Base-by-base conservation (phyloP, 1,140 invertebrate species). In the Lepeophtheirus salmonis region DNA sequence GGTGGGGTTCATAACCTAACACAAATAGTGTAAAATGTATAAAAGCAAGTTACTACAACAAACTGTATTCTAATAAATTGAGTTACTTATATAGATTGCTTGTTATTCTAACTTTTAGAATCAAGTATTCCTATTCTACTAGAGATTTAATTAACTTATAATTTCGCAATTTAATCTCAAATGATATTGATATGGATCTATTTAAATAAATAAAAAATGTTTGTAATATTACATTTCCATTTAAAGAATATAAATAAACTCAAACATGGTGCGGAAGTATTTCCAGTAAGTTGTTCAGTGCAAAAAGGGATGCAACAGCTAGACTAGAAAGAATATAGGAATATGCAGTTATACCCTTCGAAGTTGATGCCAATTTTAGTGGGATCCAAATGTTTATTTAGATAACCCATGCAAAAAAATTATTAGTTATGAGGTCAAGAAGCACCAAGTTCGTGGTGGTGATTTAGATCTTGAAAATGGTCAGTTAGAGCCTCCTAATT, bases 401-500 rank as follows among this genome's bases (percentile, higher is more conserved):
- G 94, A 67, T 86, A 94, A 67, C 94, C 94, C 1, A 98, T 98
- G 95, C 75, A 89, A 22, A 92, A 97, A 70, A 97, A 94, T 94
- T 92, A 97, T 61, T 79, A 85, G 25, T 89, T 84, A 66, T 96
- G 91, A 68, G 90, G 90, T 1, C 82, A 78, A 24, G 80, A 82
- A 4, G 79, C 79, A 64, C 76, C 84, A 18, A 76, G 78, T 20
- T 78, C 83, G 18, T 58, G 20, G 21, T 13, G 94, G 95, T 13
- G 83, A 90, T 23, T 74, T 91, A 50, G 77, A 79, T 50, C 74
- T 88, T 12, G 86, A 91, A 67, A 73, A 74, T 10, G 72, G 76
- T 52, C 83, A 88, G 63, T 69, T 98, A 54, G 89, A 97, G 68
- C 96, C 90, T n/a, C 92, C 95, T 1, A 95, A 95, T 71, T 97